Percentiles rank a stretch among this genome's conserved stretches.
phyloP scores from a whole-genome alignment of 1,140 invertebrate genomes.

The Saccostrea glomerata region DNA sequence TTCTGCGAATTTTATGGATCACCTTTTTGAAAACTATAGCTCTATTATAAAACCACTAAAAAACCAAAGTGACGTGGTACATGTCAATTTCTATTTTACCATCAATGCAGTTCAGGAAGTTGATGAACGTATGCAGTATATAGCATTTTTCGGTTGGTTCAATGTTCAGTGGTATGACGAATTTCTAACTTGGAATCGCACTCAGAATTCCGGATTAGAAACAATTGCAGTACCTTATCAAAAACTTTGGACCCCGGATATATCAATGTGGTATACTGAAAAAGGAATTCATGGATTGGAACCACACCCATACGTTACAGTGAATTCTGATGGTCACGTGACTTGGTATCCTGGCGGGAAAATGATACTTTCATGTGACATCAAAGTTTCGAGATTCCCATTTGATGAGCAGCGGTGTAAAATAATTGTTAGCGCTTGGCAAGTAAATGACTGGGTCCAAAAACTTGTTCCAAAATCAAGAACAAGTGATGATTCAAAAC shows the following conservation, averaged over 20 bases:
- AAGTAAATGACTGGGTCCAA: slow-evolving; percentile 25
- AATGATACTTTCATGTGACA: neutral
- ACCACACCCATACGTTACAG: neutral
- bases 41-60: neutral
- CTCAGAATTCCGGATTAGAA: neutral
- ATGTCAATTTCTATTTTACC: neutral
- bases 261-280: neutral
- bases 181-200: slow-evolving; percentile 6
- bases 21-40: slow-evolving; percentile 3
- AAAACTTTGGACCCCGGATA: slow-evolving; percentile 23
- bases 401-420: slow-evolving; percentile 24
- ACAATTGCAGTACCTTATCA: neutral
- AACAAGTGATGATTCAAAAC: neutral
- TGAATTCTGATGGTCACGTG: neutral
- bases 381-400: slow-evolving; percentile 22
- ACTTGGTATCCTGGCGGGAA: slow-evolving; percentile 28
- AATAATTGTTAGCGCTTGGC: slow-evolving; percentile 14
- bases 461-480: neutral
- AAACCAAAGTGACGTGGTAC: neutral
- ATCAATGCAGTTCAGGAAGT: slow-evolving; percentile 3
- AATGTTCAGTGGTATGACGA: slow-evolving; percentile 28
- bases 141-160: slow-evolving; percentile 19
- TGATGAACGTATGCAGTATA: slow-evolving; percentile 22
- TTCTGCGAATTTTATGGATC: neutral
- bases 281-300: neutral